Evolutionary conservation across 2,113 vertebrate species (phyloP).

Genomic region (Nycticorax nycticorax): DNA sequence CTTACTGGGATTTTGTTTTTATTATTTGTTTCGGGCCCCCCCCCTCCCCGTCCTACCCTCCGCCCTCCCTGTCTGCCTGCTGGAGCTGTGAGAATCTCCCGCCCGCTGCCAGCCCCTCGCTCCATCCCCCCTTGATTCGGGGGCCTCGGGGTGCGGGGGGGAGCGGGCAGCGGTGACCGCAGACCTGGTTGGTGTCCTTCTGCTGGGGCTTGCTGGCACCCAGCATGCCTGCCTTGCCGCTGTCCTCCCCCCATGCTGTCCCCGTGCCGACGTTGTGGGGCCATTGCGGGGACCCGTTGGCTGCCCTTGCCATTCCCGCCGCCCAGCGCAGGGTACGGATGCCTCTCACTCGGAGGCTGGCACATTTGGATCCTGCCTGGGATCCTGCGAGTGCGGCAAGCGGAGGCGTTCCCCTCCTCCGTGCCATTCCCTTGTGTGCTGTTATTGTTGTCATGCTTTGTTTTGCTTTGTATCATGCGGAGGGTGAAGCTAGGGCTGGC

Average conservation of each 20-base stretch:
- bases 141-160: not conserved
- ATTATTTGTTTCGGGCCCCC: constrained; percentile 48
- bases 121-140: not conserved
- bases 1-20: constrained; percentile 72
- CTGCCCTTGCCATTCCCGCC: not conserved
- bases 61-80: constrained; percentile 35
- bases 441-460: not conserved
- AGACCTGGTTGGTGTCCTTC: not conserved
- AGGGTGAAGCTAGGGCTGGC: not conserved
- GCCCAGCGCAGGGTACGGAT: accelerated
- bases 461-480: not conserved
- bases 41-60: not conserved
- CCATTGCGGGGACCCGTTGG: accelerated
- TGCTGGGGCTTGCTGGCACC: not conserved
- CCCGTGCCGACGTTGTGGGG: accelerated
- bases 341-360: not conserved
- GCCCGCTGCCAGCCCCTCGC: constrained; percentile 31
- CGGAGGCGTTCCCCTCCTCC: not conserved
- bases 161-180: not conserved
- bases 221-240: not conserved
- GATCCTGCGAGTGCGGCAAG: not conserved
- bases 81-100: constrained; percentile 53
- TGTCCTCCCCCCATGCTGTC: accelerated
- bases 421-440: accelerated
- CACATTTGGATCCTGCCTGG: not conserved